Percentiles rank a stretch among this genome's conserved stretches.
These are phyloP conservation scores for Syrrhaptes paradoxus DNA, from an alignment of 2,113 vertebrate species.

Conservation along the genomic window DNA sequence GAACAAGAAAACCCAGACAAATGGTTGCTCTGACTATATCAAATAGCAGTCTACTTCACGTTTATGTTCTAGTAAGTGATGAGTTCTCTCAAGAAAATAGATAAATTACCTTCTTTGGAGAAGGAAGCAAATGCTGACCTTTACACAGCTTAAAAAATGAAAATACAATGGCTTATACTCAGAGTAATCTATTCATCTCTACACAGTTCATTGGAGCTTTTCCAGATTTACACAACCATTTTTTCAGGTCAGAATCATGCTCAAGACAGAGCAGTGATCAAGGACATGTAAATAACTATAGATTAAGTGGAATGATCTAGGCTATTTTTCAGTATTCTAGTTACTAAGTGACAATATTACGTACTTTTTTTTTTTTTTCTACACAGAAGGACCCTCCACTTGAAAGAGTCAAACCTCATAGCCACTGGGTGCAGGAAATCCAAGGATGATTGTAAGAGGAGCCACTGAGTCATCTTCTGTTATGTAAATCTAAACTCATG, in stretches of 20 bases:
- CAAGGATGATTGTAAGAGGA: neutral
- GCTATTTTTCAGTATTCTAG: neutral
- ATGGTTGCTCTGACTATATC: neutral
- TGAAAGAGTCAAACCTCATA: neutral
- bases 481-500: rapidly evolving
- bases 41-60: neutral
- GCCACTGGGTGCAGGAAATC: neutral
- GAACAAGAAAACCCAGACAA: neutral
- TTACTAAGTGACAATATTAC: neutral
- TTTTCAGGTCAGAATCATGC: neutral
- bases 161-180: neutral
- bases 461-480: neutral
- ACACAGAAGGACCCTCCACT: neutral
- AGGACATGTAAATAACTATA: neutral
- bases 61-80: neutral
- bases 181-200: neutral
- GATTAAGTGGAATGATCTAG: neutral
- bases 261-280: neutral
- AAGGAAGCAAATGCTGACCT: neutral
- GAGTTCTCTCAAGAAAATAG: neutral
- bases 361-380: neutral
- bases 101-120: neutral
- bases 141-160: neutral
- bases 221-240: neutral
- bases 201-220: neutral